Conservation (phyloP, 2,888 invertebrate species). For the Nycteola revayana region DNA sequence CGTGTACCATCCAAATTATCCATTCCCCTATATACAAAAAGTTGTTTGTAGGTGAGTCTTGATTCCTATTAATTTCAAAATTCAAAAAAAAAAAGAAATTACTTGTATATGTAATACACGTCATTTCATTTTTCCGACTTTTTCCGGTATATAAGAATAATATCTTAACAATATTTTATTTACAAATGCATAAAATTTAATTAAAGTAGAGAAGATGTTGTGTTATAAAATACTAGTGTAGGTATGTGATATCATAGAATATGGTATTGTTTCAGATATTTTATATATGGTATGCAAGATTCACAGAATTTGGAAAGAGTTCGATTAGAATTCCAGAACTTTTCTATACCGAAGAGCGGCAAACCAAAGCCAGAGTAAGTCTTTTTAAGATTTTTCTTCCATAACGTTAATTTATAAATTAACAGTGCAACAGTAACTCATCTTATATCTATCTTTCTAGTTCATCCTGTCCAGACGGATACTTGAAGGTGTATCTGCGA, state of each 20-base stretch:
- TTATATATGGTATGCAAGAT: conserved; percentile 99
- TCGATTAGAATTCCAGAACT: conserved; percentile 92
- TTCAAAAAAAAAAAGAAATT: too few relatives aligned
- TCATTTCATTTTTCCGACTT: too few relatives aligned
- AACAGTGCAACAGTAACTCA: too few relatives aligned
- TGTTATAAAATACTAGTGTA: too few relatives aligned
- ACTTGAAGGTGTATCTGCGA: conserved; percentile 93
- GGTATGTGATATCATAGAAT: neutral
- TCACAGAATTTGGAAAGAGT: conserved; percentile 97
- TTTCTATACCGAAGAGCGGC: conserved; percentile 94
- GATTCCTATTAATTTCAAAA: too few relatives aligned
- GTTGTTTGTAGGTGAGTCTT: conserved; percentile 91
- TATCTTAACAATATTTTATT: too few relatives aligned
- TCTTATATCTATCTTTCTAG: conserved; percentile 9
- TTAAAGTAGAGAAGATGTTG: too few relatives aligned
- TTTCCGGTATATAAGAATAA: too few relatives aligned
- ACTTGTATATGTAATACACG: too few relatives aligned
- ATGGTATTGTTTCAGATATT: conserved; percentile 84
- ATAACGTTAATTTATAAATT: too few relatives aligned
- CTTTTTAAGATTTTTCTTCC: too few relatives aligned
- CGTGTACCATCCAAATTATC: conserved; percentile 98
- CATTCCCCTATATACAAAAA: conserved; percentile 96
- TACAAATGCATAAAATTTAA: too few relatives aligned
- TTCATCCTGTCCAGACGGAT: conserved; percentile 90
- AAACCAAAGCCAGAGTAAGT: conserved; percentile 90